Base-by-base conservation (phyloP, 23 tunicate genomes). In the Aplidium turbinatum region DNA sequence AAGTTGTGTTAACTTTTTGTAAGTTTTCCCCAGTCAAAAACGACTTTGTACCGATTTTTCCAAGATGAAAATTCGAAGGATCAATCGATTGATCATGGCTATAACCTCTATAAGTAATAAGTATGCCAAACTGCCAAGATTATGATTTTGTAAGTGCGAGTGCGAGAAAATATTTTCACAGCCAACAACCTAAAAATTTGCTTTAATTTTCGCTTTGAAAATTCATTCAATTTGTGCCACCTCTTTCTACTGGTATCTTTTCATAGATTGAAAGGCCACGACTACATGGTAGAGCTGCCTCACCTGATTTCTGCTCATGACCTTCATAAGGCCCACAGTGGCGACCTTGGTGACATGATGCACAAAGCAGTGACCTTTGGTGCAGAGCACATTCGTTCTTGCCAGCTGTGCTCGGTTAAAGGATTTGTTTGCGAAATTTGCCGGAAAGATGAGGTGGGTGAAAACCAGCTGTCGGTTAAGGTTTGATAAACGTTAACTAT, bases 391-490 rank as follows among this genome's bases (percentile, higher is more conserved):
- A 91, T 84, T 9, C 66, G 45, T 48, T 46, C 80, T 26, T 91
- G 97, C 47, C 73, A 48, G 0, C 83, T 91, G 4, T 91, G 97
- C 73, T 47, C 82, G 1, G 89, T 83, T 19, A 91, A 84, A 68
- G 97, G 97, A 36, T 91, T 91, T 48, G 11, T 78, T 29, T 91
- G 97, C 58, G 97, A 91, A 57, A 68, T 83, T 34, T 91, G 97
- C 75, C 20, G 36, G 29, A 75, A 55, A 0, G 80, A 91, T 33
- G 77, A 84, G 73, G 91, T 85, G 3, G 22, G 50, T 35, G 19
- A 25, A 21, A 5, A 25, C 61, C 21, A 5, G 20, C 21, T 16
- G 19, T 20, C 19, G 61, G 19, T 54, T 11, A 16, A 21, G 22
- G 21, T 9, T 13, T 54, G 61, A 21, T 16, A n/a, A n/a, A n/a